A percentile compares a stretch with the other conserved stretches of the same genome.
Conservation (phyloP, 2,113 vertebrate genomes). For the Vimba vimba region DNA sequence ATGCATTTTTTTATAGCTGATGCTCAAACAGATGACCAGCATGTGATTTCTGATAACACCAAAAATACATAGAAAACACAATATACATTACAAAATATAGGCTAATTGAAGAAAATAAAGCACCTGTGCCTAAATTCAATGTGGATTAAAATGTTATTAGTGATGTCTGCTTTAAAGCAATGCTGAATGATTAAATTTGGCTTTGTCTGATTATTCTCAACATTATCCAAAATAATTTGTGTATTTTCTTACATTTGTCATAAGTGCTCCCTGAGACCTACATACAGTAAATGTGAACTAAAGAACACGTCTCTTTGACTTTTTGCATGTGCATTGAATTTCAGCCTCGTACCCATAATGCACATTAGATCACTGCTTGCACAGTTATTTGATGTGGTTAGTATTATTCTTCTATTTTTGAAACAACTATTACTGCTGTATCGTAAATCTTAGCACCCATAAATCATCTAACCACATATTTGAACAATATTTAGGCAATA, state of each 20-base stretch:
- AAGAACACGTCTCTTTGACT: not conserved
- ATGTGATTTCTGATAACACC: constrained; percentile 63
- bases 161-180: not conserved
- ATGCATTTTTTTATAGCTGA: constrained; percentile 54
- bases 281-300: constrained; percentile 28
- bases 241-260: not conserved
- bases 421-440: not conserved
- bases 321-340: not conserved
- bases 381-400: not conserved
- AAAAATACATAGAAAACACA: constrained; percentile 42
- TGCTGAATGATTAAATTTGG: not conserved
- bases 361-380: constrained; percentile 1
- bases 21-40: constrained; percentile 72
- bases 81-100: constrained; percentile 12
- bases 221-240: not conserved
- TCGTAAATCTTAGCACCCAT: not conserved
- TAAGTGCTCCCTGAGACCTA: constrained; percentile 50
- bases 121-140: not conserved
- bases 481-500: not conserved
- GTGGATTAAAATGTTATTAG: not conserved
- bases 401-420: not conserved
- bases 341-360: constrained; percentile 12
- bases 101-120: constrained; percentile 13
- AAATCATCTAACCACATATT: not conserved
- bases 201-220: not conserved